These are phyloP conservation scores for Gymnocypris eckloni DNA, from an alignment of 2,797 vertebrate species.

Conservation along the genomic window DNA sequence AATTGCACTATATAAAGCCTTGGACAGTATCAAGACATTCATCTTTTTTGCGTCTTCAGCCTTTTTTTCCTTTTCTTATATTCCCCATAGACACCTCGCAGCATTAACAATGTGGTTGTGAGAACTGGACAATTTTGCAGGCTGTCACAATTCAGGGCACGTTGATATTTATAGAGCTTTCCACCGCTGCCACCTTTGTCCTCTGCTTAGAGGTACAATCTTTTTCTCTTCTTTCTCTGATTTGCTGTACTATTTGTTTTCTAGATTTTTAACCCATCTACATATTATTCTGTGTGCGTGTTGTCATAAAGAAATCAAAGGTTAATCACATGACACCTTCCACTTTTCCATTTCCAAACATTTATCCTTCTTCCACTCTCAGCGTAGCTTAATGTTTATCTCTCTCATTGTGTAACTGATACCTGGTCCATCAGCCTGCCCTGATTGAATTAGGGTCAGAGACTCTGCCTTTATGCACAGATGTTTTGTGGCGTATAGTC, in stretches of 20 bases:
- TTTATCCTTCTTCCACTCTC: constrained; percentile 24
- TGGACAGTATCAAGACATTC: constrained; percentile 65
- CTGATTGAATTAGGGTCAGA: constrained; percentile 72
- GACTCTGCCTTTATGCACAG: constrained; percentile 58
- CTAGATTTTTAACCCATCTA: constrained; percentile 13
- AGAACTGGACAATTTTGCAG: constrained; percentile 71
- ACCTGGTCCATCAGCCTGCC: constrained; percentile 68
- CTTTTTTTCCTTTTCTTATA: constrained; percentile 63
- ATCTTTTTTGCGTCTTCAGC: constrained; percentile 61
- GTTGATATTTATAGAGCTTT: constrained; percentile 79
- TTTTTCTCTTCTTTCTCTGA: constrained; percentile 27
- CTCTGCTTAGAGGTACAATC: constrained; percentile 55
- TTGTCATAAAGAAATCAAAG: background rate
- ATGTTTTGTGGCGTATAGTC: constrained; percentile 35
- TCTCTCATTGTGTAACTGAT: constrained; percentile 67
- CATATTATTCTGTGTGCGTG: background rate
- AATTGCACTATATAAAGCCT: constrained; percentile 71
- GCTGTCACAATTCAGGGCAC: constrained; percentile 77
- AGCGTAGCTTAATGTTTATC: constrained; percentile 43
- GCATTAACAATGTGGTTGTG: constrained; percentile 60
- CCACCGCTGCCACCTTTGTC: constrained; percentile 72
- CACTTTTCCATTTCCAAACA: background rate
- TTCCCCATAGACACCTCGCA: constrained; percentile 66
- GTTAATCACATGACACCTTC: background rate
- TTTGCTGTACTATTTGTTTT: constrained; percentile 43